Percentiles rank a stretch among this genome's conserved stretches.
Conservation (phyloP, 2,113 vertebrate species). For the Cranoglanis bouderius region DNA sequence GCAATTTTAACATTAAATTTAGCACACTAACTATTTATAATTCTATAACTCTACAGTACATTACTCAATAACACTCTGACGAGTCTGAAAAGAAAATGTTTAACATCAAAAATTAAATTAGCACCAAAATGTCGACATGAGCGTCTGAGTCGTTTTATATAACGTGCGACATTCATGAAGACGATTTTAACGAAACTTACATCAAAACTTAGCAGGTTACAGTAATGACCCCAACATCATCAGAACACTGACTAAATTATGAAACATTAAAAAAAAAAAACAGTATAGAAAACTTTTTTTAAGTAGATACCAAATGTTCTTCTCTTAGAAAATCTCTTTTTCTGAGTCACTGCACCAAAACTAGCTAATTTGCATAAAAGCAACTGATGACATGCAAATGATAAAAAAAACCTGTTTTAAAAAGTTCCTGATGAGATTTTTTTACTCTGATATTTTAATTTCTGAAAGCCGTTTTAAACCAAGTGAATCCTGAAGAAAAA, state of each 20-base stretch:
- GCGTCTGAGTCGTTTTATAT: conserved; percentile 55
- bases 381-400: conserved; percentile 22
- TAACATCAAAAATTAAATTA: conserved; percentile 70
- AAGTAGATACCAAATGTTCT: not conserved
- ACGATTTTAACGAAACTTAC: conserved; percentile 23
- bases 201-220: conserved; percentile 23
- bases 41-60: conserved; percentile 66
- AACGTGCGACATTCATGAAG: not conserved
- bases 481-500: not conserved
- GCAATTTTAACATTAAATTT: conserved; percentile 34
- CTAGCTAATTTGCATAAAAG: conserved; percentile 11
- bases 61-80: conserved; percentile 65
- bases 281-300: not conserved
- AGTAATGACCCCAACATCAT: not conserved
- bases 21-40: conserved; percentile 69
- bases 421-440: not conserved
- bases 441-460: not conserved
- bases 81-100: conserved; percentile 47
- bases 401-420: not conserved
- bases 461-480: not conserved
- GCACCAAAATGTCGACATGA: conserved; percentile 69
- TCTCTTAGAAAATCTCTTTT: conserved; percentile 44
- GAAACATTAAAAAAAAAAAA: not conserved
- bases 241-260: not conserved
- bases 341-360: conserved; percentile 52